Conservation (phyloP, 2,113 vertebrate species). For the Xenopus borealis region DNA sequence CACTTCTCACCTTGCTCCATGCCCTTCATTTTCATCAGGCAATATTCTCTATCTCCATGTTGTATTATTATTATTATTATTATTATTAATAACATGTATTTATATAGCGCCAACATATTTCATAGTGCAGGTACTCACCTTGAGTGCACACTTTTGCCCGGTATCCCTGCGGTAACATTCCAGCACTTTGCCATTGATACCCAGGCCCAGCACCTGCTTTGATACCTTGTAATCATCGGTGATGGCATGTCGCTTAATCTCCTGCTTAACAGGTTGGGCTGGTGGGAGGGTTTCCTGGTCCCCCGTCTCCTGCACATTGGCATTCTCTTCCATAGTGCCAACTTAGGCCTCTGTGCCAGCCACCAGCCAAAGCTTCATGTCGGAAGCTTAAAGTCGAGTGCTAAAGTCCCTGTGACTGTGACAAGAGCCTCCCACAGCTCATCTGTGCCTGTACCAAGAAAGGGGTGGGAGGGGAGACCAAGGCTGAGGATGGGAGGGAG, state of each 20-base stretch:
- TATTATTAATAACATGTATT: no score
- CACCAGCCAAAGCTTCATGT: slow-evolving; percentile 14
- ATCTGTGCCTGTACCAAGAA: slow-evolving; percentile 3
- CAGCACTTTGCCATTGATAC: slow-evolving; percentile 94
- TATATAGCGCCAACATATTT: no score
- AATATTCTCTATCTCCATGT: neutral
- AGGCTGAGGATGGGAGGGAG: neutral
- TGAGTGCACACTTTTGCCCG: slow-evolving; percentile 90
- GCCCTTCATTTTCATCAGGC: no score
- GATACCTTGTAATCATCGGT: slow-evolving; percentile 95
- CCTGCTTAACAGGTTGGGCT: slow-evolving; percentile 58
- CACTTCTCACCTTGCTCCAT: no score
- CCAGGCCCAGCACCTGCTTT: slow-evolving; percentile 88
- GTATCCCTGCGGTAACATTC: slow-evolving; percentile 87
- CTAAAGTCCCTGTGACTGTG: slow-evolving; percentile 36
- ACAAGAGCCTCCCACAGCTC: slow-evolving; percentile 25
- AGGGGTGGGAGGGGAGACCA: neutral
- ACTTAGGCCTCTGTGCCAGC: slow-evolving; percentile 5
- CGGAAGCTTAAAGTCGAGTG: slow-evolving; percentile 7
- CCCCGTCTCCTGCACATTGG: slow-evolving; percentile 17
- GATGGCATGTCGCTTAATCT: slow-evolving; percentile 90
- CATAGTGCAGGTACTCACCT: no score
- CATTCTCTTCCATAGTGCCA: slow-evolving; percentile 40
- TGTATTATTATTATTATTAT: no score
- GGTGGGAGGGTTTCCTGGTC: neutral